A percentile compares a stretch with the other conserved stretches of the same genome.
Conservation (phyloP, 2,113 vertebrate genomes). For the Sinocyclocheilus grahami region DNA sequence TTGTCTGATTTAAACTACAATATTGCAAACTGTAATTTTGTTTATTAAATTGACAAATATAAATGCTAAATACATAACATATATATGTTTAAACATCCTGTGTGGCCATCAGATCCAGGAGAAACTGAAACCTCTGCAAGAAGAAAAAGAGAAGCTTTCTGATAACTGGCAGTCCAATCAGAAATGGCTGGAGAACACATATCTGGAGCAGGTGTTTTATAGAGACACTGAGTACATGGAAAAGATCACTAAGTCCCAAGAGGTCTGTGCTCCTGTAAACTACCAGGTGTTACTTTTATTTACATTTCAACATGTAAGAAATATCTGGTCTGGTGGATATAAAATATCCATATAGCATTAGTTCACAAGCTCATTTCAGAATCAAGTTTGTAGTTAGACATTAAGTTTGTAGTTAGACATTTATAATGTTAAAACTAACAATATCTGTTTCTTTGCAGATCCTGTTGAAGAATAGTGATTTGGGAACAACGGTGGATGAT, state of each 20-base stretch:
- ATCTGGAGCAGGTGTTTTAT: conserved; percentile 83
- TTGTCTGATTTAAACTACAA: background rate
- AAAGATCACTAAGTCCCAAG: conserved; percentile 79
- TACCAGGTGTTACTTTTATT: background rate
- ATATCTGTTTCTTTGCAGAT: conserved; percentile 68
- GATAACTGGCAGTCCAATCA: conserved; percentile 80
- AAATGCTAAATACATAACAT: background rate
- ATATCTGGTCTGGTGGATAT: too few species aligned
- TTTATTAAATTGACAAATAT: background rate
- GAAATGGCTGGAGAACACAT: conserved; percentile 73
- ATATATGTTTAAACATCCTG: background rate
- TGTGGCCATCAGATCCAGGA: conserved; percentile 65
- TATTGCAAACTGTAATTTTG: too few species aligned
- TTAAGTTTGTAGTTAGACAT: background rate
- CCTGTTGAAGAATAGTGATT: conserved; percentile 79
- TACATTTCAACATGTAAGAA: background rate
- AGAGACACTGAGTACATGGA: conserved; percentile 79
- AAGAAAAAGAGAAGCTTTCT: conserved; percentile 73
- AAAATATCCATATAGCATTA: background rate
- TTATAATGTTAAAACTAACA: background rate
- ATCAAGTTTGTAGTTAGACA: background rate
- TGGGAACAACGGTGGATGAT: conserved; percentile 81
- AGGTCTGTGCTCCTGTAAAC: conserved; percentile 70
- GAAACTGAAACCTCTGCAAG: conserved; percentile 72
- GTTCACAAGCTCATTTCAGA: background rate